Base-by-base conservation (phyloP, 2,113 vertebrate genomes). In the Ia io region DNA sequence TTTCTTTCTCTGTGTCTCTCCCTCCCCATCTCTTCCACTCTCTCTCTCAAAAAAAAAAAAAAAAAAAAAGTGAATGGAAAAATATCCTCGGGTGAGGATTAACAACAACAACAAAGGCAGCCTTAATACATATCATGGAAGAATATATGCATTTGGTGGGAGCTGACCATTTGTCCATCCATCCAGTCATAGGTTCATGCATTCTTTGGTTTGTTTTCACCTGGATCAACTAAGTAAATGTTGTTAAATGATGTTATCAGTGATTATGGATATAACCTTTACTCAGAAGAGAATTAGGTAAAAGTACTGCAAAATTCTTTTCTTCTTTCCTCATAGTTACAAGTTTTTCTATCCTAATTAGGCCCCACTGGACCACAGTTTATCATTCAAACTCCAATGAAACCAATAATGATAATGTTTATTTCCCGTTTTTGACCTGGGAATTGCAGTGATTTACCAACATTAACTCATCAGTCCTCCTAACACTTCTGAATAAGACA, bases 361-460 rank as follows among this genome's bases (percentile, higher is more conserved):
- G 89, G n/a, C 70, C 51, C 69, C 56, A 10, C n/a, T 44, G 25
- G 84, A 65, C 61, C n/a, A 37, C 12, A 42, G 32, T n/a, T 82
- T 1, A 23, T 78, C 23, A 2, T 2, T 51, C 37, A 69, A 51
- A n/a, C 17, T 30, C 49, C 61, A 20, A 47, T 42, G 53, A 89
- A 77, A 96, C 78, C 67, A 77, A 40, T 44, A 71, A 84, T n/a
- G 14, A 7, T 42, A 40, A 74, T 44, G 32, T 59, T 86, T 71
- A 42, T 80, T 71, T 86, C 44, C 30, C 28, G 2, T 80, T 49
- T 80, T 40, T 91, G 77, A 88, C 90, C 71, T 90, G 53, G 83
- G 25, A 84, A 93, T 87, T 78, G 47, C 85, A 86, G 44, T 35
- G 17, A 53, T 93, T 96, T 90, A 51, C 30, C 77, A 70, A 25